Percentiles rank a stretch among this genome's conserved stretches.
Conservation (phyloP, 2,113 vertebrate species). For the Myocastor coypus region DNA sequence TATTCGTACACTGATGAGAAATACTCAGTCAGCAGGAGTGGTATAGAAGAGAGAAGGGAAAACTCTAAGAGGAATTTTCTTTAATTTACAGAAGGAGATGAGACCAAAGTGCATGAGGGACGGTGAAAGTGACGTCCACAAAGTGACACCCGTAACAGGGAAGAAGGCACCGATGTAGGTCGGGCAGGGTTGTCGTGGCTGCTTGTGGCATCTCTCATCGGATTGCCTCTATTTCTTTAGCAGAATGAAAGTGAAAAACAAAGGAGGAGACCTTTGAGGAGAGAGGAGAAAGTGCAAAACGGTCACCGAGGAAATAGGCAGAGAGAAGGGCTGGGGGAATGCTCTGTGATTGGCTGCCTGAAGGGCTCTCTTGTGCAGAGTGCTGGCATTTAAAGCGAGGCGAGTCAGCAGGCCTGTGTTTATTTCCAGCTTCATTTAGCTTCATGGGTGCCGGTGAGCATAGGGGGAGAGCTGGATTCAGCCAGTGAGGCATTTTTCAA, state of each 20-base stretch:
- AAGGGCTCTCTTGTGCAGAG: slow-evolving; percentile 68
- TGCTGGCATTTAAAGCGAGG: slow-evolving; percentile 24
- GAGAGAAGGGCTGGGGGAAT: neutral
- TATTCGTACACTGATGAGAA: neutral
- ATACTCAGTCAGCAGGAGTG: neutral
- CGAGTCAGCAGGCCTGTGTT: slow-evolving; percentile 65
- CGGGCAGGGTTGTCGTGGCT: neutral
- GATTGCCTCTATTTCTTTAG: neutral
- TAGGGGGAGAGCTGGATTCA: slow-evolving; percentile 28
- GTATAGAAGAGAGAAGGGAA: neutral
- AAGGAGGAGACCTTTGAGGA: neutral
- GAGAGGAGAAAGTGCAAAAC: neutral
- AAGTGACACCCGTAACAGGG: neutral
- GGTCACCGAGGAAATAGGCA: neutral
- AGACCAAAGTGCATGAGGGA: neutral
- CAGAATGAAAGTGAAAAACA: neutral
- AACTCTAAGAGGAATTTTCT: slow-evolving; percentile 9
- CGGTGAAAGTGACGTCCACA: neutral
- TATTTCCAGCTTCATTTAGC: slow-evolving; percentile 77
- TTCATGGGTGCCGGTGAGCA: slow-evolving; percentile 51
- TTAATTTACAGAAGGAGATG: accelerated
- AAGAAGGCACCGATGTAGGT: neutral
- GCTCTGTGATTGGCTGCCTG: neutral
- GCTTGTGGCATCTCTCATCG: neutral
- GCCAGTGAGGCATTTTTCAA: slow-evolving; percentile 54